phyloP scores from a whole-genome alignment of 2,888 invertebrate species.

The Labia minor region DNA sequence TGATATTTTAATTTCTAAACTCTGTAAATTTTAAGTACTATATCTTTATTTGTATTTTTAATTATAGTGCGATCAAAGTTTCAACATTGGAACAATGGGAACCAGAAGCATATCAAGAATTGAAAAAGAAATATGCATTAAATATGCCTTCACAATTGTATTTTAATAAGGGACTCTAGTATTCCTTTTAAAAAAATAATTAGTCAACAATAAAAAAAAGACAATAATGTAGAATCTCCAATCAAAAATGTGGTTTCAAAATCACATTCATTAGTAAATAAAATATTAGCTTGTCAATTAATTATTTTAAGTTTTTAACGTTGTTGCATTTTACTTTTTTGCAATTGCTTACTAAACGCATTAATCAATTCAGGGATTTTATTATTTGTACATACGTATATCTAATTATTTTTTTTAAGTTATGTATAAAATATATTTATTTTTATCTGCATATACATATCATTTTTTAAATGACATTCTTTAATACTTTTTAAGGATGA shows the following conservation, averaged over 20 bases:
- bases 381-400: not conserved
- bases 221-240: constrained; percentile 13
- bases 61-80: constrained; percentile 56
- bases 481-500: not conserved
- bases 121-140: constrained; percentile 46
- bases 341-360: too few relatives aligned
- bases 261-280: not conserved
- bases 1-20: too few relatives aligned
- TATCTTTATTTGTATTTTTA: too few relatives aligned
- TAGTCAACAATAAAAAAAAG: not conserved
- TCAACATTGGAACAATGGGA: constrained; percentile 62
- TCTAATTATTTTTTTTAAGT: not conserved
- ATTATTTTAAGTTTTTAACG: not conserved
- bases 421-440: not conserved
- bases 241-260: not conserved
- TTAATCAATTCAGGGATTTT: constrained; percentile 7
- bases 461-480: not conserved
- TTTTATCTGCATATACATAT: not conserved
- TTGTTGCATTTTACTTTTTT: not conserved
- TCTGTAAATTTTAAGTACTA: too few relatives aligned
- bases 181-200: not conserved
- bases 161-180: constrained; percentile 79
- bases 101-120: constrained; percentile 56
- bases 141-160: constrained; percentile 56
- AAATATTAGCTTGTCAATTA: not conserved